These are phyloP conservation scores for Melopsittacus undulatus DNA, from an alignment of 2,797 vertebrate genomes.

Conservation along the genomic window DNA sequence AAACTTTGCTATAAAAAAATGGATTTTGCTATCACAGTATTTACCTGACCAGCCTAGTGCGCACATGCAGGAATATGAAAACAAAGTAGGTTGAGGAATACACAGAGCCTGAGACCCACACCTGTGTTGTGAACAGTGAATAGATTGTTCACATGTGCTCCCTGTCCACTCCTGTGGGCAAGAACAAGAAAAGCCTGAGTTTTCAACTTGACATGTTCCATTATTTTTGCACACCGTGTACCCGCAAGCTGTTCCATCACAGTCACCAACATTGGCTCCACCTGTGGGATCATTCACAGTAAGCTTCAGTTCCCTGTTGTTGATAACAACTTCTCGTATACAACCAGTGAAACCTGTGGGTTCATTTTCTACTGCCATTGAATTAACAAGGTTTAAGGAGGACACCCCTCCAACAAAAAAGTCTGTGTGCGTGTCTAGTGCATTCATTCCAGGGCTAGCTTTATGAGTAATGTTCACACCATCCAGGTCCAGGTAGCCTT, in stretches of 20 bases:
- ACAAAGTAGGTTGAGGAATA: constrained; percentile 35
- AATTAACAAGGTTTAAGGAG: constrained; percentile 76
- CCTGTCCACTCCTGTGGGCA: constrained; percentile 82
- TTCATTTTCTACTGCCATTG: constrained; percentile 77
- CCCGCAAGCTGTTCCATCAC: constrained; percentile 86
- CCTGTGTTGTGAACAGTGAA: constrained; percentile 73
- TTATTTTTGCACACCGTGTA: constrained; percentile 83
- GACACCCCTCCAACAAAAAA: constrained; percentile 86
- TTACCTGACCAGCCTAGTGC: constrained; percentile 82
- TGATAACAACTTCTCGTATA: constrained; percentile 80
- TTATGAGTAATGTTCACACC: constrained; percentile 69
- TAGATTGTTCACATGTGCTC: constrained; percentile 77
- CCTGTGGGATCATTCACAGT: constrained; percentile 77
- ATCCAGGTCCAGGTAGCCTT: constrained; percentile 83
- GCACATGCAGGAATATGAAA: constrained; percentile 82
- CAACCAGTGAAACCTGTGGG: constrained; percentile 83
- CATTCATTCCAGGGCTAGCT: constrained; percentile 75
- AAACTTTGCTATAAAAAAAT: constrained; percentile 77
- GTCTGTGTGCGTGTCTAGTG: constrained; percentile 78
- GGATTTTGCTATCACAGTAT: constrained; percentile 75
- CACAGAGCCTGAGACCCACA: constrained; percentile 81
- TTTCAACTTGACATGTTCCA: constrained; percentile 74
- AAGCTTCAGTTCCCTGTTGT: constrained; percentile 81
- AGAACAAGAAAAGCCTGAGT: constrained; percentile 75
- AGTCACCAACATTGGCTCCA: constrained; percentile 86